phyloP scores from a whole-genome alignment of 2,113 vertebrate genomes.

The Sinocyclocheilus rhinocerous region DNA sequence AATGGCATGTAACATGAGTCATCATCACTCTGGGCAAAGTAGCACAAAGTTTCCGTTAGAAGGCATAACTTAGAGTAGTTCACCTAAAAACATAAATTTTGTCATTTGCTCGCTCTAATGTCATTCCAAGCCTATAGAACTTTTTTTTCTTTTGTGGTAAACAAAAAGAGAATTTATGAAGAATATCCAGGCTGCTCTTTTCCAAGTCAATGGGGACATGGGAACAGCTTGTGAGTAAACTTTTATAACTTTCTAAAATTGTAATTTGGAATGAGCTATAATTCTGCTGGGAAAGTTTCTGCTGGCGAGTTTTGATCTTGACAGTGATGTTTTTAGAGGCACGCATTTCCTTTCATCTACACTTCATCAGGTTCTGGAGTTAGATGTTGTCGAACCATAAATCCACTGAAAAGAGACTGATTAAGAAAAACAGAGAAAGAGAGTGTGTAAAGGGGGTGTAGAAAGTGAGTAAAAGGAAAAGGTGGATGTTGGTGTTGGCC shows the following conservation, averaged over 20 bases:
- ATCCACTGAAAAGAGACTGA: slow-evolving; percentile 15
- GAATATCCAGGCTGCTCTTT: neutral
- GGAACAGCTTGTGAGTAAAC: neutral
- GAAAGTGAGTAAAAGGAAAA: slow-evolving; percentile 19
- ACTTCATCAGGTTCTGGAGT: slow-evolving; percentile 18
- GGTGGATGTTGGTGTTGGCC: slow-evolving; percentile 62
- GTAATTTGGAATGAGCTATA: neutral
- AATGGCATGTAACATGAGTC: neutral
- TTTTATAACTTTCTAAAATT: neutral
- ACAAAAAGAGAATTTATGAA: neutral
- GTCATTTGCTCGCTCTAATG: neutral
- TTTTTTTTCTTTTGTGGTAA: neutral
- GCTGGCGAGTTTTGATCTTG: neutral
- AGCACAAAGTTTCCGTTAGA: neutral
- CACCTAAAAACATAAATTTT: neutral
- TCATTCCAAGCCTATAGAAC: neutral
- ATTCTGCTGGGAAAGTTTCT: neutral
- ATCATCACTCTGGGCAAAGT: neutral
- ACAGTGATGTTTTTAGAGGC: slow-evolving; percentile 26
- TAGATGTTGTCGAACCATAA: slow-evolving; percentile 30
- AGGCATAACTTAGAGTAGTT: neutral
- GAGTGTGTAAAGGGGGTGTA: slow-evolving; percentile 9
- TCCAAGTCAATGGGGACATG: neutral
- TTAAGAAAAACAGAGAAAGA: slow-evolving; percentile 27
- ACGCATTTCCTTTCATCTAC: slow-evolving; percentile 25